phyloP scores from a whole-genome alignment of 2,888 invertebrate species.

The Ephialtes manifestator region DNA sequence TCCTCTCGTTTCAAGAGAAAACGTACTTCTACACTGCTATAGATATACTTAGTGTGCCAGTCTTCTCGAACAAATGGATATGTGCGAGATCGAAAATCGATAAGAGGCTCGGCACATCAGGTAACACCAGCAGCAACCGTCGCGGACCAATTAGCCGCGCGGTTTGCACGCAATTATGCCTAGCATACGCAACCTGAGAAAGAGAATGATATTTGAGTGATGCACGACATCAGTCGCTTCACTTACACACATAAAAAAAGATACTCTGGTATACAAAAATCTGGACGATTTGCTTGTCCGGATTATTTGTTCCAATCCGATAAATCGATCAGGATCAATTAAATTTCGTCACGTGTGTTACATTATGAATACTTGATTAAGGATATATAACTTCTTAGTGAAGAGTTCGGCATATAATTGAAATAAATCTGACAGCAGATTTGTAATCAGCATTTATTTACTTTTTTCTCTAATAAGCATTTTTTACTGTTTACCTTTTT shows the following conservation, averaged over 20 bases:
- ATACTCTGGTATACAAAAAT: not conserved
- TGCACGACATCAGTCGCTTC: slow-evolving; percentile 8
- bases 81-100: slow-evolving; percentile 61
- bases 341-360: not conserved
- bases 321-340: not conserved
- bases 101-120: slow-evolving; percentile 44
- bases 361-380: not conserved
- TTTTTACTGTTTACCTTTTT: too few species aligned
- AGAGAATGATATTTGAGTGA: not conserved
- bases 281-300: not conserved
- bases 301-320: not conserved
- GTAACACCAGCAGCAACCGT: slow-evolving; percentile 29
- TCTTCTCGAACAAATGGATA: slow-evolving; percentile 47
- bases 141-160: slow-evolving; percentile 62
- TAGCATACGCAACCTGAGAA: slow-evolving; percentile 10
- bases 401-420: too few species aligned
- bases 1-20: slow-evolving; percentile 58
- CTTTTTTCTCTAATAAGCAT: too few species aligned
- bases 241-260: not conserved
- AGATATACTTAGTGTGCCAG: not conserved
- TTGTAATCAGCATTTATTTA: too few species aligned
- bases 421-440: too few species aligned
- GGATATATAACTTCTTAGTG: too few species aligned
- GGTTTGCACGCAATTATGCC: slow-evolving; percentile 52
- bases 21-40: slow-evolving; percentile 1